A percentile compares a stretch with the other conserved stretches of the same genome.
These are phyloP conservation scores for Ischnura elegans DNA, from an alignment of 2,888 invertebrate genomes.

Conservation along the genomic window DNA sequence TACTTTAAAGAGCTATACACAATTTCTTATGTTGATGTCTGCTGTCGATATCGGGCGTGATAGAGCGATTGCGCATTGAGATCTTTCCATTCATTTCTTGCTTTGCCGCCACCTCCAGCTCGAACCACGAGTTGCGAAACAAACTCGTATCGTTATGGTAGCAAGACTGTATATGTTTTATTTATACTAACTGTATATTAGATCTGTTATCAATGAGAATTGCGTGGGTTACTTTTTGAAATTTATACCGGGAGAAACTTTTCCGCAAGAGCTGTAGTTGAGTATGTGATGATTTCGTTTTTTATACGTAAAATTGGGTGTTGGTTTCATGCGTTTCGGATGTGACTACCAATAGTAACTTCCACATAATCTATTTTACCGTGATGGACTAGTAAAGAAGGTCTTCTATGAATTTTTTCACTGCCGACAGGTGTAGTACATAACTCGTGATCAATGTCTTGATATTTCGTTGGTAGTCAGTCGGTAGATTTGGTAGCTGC, in stretches of 20 bases:
- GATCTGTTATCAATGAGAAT: constrained; percentile 25
- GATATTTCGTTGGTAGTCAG: neutral
- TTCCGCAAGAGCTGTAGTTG: neutral
- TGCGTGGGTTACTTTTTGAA: constrained; percentile 28
- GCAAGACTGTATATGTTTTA: constrained; percentile 51
- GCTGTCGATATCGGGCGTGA: neutral
- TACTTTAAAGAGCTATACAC: too few species aligned
- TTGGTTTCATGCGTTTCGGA: neutral
- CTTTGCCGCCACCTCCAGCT: constrained; percentile 58
- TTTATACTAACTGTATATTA: constrained; percentile 53
- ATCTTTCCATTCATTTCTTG: neutral
- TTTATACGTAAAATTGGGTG: neutral
- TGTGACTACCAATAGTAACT: constrained; percentile 9
- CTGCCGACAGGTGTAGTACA: neutral
- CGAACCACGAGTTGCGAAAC: constrained; percentile 51
- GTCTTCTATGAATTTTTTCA: neutral
- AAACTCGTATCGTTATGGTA: constrained; percentile 53
- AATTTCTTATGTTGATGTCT: neutral
- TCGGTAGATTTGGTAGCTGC: constrained; percentile 27
- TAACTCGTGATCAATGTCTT: neutral
- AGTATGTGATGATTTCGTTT: neutral
- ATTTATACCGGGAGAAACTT: neutral
- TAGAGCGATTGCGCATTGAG: neutral
- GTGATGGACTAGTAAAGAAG: neutral
- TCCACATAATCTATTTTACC: neutral